Percentiles rank a stretch among this genome's conserved stretches.
These are phyloP conservation scores for Sycobia sp. DNA, from an alignment of 1,140 invertebrate genomes.

Conservation along the genomic window DNA sequence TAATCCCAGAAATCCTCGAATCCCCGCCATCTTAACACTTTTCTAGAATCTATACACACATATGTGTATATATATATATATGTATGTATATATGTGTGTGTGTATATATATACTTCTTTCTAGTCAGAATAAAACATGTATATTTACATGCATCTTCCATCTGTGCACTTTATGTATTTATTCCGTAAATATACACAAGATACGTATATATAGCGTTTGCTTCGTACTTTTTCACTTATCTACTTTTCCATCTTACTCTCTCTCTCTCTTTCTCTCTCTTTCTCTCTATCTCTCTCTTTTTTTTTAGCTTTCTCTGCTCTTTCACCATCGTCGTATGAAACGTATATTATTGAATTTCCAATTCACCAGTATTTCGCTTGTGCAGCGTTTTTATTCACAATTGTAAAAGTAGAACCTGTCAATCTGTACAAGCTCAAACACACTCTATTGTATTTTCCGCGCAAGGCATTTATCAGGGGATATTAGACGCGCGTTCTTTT, in stretches of 20 bases:
- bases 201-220: conserved; percentile 12
- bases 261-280: background rate
- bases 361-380: conserved; percentile 62
- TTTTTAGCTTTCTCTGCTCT: conserved; percentile 12
- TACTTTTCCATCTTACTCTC: background rate
- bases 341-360: conserved; percentile 52
- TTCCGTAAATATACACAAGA: conserved; percentile 21
- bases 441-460: conserved; percentile 42
- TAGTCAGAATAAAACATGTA: conserved; percentile 41
- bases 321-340: conserved; percentile 54
- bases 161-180: conserved; percentile 25
- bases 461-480: conserved; percentile 36
- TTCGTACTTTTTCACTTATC: conserved; percentile 16
- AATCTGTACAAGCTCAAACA: conserved; percentile 48
- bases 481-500: background rate
- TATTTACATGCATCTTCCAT: conserved; percentile 39
- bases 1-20: background rate
- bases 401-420: conserved; percentile 59
- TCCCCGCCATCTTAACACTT: background rate
- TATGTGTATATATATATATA: conserved; percentile 10
- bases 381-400: conserved; percentile 61
- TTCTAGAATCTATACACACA: too few species aligned
- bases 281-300: background rate
- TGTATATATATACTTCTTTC: conserved; percentile 32
- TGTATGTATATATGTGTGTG: conserved; percentile 23